These are phyloP conservation scores for Thymallus thymallus DNA, from an alignment of 2,113 vertebrate species.

Conservation along the genomic window DNA sequence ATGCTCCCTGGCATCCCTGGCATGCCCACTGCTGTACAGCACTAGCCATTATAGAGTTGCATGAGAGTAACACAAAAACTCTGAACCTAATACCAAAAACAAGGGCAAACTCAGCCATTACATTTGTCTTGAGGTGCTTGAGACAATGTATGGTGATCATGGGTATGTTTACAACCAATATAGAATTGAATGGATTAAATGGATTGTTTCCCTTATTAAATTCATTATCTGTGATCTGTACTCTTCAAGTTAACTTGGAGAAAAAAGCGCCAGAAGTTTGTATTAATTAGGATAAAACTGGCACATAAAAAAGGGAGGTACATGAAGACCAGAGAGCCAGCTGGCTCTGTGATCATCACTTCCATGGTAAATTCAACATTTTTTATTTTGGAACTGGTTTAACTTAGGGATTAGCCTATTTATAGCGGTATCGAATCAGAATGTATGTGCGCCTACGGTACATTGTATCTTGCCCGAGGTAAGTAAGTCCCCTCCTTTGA, in stretches of 20 bases:
- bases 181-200: no score
- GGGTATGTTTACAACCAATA: conserved; percentile 28
- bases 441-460: no score
- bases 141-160: neutral
- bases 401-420: no score
- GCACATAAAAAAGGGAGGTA: conserved; percentile 50
- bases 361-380: conserved; percentile 53
- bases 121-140: no score
- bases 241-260: no score
- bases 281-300: conserved; percentile 44
- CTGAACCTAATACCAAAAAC: neutral
- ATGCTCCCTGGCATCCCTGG: neutral
- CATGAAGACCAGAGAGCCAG: conserved; percentile 47
- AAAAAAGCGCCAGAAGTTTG: no score
- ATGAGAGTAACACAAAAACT: neutral
- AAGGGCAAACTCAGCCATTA: neutral
- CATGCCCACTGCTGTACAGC: neutral
- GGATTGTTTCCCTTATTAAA: no score
- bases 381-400: neutral
- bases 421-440: no score
- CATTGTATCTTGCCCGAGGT: no score
- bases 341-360: conserved; percentile 19
- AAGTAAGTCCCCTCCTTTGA: no score
- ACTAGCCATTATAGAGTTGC: neutral
- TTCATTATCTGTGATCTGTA: no score